Evolutionary conservation across 2,888 invertebrate species (phyloP), one percentile per base, ranked within the genome.

Genomic region (Drosophila gaucha): DNA sequence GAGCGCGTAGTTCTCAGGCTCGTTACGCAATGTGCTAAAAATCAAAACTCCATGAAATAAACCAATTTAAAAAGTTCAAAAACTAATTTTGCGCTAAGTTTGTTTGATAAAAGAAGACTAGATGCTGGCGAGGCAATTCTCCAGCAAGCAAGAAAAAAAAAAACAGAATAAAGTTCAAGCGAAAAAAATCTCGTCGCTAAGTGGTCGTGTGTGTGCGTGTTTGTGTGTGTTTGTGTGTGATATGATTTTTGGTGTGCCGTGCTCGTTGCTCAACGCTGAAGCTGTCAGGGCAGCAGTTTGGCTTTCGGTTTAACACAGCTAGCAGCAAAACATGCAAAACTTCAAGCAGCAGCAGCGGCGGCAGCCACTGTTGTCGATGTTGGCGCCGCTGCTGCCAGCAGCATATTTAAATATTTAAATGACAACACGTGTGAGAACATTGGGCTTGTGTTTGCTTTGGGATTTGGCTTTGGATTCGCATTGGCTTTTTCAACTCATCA

Each of bases 31-130:
- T 80, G 75, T 83, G 75, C 83, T 78, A 78, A 76, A 82, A 86
- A 85, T 89, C 86, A 86, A 89, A 89, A 86, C 75, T 84, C 80
- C 80, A 88, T 87, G 78, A 86, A 89, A 88, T 89, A 89, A 89
- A 82, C 86, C 87, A 89, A 84, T 89, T 88, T 89, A 82, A 83
- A 87, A 89, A 89, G 80, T 89, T 89, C 70, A 80, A 87, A 89
- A 89, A 89, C 88, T 89, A 89, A 89, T 89, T 89, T 89, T 88
- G 88, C 89, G 89, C 89, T 88, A 88, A 85, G 88, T 80, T 88
- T 88, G 82, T 80, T 77, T 85, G 82, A 82, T 82, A 85, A 82
- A 84, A 82, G 85, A 78, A 82, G 84, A 67, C 74, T n/a, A n/a
- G 85, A 67, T 63, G 80, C 69, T 38, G 47, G 65, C 54, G 41